A percentile compares a stretch with the other conserved stretches of the same genome.
Conservation (phyloP, 2,888 invertebrate genomes). For the Agrotis segetum region DNA sequence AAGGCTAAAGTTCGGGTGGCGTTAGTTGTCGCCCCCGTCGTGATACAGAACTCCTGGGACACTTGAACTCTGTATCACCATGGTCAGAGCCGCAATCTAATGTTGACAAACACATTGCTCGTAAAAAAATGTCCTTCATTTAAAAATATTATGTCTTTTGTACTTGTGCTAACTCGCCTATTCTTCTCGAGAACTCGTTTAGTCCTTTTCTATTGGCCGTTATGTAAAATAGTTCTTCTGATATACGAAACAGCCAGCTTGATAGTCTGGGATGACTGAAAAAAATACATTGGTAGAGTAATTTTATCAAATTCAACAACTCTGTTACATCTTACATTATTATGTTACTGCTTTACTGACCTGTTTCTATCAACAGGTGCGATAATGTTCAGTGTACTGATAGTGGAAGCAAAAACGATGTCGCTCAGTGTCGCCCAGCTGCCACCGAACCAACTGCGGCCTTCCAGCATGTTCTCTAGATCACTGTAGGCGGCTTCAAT, state of each 20-base stretch:
- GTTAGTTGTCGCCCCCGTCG: slow-evolving; percentile 68
- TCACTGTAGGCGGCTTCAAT: slow-evolving; percentile 77
- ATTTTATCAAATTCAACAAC: background rate
- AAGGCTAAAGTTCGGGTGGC: slow-evolving; percentile 2
- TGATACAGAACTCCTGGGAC: slow-evolving; percentile 75
- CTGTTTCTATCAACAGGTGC: slow-evolving; percentile 77
- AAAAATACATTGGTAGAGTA: slow-evolving; percentile 14
- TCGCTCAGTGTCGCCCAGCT: slow-evolving; percentile 76
- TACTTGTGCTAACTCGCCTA: slow-evolving; percentile 80
- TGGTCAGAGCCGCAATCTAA: slow-evolving; percentile 73
- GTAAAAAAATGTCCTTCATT: slow-evolving; percentile 55
- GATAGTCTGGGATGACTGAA: slow-evolving; percentile 76
- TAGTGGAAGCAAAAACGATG: slow-evolving; percentile 76
- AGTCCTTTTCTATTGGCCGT: slow-evolving; percentile 82
- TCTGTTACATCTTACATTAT: background rate
- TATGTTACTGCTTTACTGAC: slow-evolving; percentile 59
- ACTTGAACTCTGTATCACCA: slow-evolving; percentile 74
- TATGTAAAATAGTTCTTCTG: slow-evolving; percentile 76
- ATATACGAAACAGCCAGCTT: slow-evolving; percentile 77
- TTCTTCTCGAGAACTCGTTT: slow-evolving; percentile 79
- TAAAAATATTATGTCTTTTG: slow-evolving; percentile 65
- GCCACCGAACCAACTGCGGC: slow-evolving; percentile 75
- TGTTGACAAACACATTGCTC: slow-evolving; percentile 70
- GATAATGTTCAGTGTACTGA: slow-evolving; percentile 78
- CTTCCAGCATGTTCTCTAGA: slow-evolving; percentile 74